phyloP scores from a whole-genome alignment of 2,113 vertebrate species.

The Pteruthius melanotis region DNA sequence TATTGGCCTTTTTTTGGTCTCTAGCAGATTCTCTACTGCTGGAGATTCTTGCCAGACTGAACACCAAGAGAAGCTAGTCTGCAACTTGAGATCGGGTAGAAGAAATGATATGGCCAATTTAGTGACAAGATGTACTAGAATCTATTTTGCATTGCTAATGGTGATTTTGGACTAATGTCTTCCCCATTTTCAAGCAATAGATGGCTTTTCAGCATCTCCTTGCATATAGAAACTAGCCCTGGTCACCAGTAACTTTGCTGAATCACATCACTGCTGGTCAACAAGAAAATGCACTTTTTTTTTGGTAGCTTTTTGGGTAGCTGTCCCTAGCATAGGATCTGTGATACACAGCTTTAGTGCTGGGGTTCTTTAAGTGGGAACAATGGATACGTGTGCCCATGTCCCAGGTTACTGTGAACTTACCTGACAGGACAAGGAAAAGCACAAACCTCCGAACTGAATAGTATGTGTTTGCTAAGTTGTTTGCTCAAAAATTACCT shows the following conservation, averaged over 20 bases:
- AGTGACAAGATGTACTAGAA: background rate
- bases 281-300: background rate
- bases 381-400: background rate
- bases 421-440: background rate
- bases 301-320: background rate
- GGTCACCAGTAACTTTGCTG: background rate
- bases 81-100: background rate
- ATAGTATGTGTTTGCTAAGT: background rate
- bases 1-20: background rate
- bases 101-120: background rate
- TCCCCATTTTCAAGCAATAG: background rate
- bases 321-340: background rate
- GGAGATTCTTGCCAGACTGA: background rate
- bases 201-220: background rate
- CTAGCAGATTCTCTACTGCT: background rate
- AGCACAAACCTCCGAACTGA: background rate
- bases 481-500: background rate
- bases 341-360: background rate
- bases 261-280: background rate
- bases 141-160: background rate
- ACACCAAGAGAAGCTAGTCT: background rate
- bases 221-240: background rate
- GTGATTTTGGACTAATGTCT: background rate
- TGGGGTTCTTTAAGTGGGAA: background rate
- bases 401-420: background rate